Base-by-base conservation (phyloP, 2,797 vertebrate species). In the Sternarchorhynchus goeldii region DNA sequence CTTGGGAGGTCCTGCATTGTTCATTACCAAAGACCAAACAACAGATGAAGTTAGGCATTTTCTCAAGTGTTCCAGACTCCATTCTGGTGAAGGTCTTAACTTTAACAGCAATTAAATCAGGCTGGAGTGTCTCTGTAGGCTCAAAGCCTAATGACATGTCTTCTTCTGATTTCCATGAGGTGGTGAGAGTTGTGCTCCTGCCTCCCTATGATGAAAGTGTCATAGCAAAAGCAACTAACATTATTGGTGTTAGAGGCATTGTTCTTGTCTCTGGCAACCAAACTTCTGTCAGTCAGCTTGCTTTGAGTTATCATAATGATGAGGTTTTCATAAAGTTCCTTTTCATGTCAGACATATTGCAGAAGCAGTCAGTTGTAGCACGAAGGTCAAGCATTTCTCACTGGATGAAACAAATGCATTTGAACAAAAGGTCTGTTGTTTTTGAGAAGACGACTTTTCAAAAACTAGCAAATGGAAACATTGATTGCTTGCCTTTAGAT, bases 1-100 rank as follows among this genome's bases (percentile, higher is more conserved):
- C 94, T 5, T 95, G 94, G 95, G 91, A 94, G 83, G 92, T 95
- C 79, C 73, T 95, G 21, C 87, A 83, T 55, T 83, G 79, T 76
- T 81, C 72, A 18, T 89, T 96, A 79, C 90, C 92, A 18, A 89
- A 73, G 77, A 56, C 83, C 20, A 95, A 91, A 85, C 75, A 80
- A 3, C 86, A 87, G 32, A 10, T 31, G 39, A 83, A 76, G 65
- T 75, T 94, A 1, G 89, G 89, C 12, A 90, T 94, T 50, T 68
- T 92, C 60, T 91, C 87, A 21, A 74, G 82, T 32, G 70, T 75
- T 3, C 78, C 86, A 7, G 82, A 92, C 66, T 93, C 91, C 17
- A 80, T 81, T 82, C 81, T 93, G 59, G 50, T 88, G 3, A 91
- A 89, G 76, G 82, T 93, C 17, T 85, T 94, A 79, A 71, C 79